Base-by-base conservation (phyloP, 2,888 invertebrate species). In the Drosophila tanythrix region DNA sequence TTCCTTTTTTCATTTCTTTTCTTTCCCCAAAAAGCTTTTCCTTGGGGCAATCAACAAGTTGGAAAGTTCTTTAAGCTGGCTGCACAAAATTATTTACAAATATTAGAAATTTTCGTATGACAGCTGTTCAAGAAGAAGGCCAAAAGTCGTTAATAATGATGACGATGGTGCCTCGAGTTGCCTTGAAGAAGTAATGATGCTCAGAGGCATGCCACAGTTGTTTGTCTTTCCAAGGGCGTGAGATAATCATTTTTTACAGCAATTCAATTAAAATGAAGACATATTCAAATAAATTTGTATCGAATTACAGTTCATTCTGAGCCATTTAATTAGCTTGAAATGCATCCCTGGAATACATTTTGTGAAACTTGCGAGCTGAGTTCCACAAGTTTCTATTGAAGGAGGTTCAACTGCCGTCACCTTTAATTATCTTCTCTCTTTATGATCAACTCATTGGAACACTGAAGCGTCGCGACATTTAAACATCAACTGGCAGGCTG, bases 381-480 rank as follows among this genome's bases (percentile, higher is more conserved):
- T 50, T 25, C 50, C 27, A 50, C 27, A 50, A 21, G 46, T 46
- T 25, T 25, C 27, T 46, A 25, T 46, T 25, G 25, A 25, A 46
- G 15, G 27, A 38, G 18, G 18, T 25, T 46, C 4, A 4, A 25
- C 11, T 51, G 29, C n/a, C n/a, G 29, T 7, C 51, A 29, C 51
- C 29, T n/a, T n/a, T 15, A 29, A 51, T 51, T n/a, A n/a, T 13
- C 53, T 33, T 62, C 35, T 27, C 27, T 53, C 33, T 43, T 31
- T 31, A 25, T 46, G 46, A 21, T 21, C 46, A 21, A 29, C 50
- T 61, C 62, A 66, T 56, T 70, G 66, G 61, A 72, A 85, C 74
- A 84, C 74, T 83, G 72, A 83, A 68, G 74, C 70, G 88, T 72
- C 86, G 86, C 84, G 86, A 80, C 88, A 48, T 21, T 25, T 21